phyloP scores from a whole-genome alignment of 2,113 vertebrate species.

The Osmerus mordax region DNA sequence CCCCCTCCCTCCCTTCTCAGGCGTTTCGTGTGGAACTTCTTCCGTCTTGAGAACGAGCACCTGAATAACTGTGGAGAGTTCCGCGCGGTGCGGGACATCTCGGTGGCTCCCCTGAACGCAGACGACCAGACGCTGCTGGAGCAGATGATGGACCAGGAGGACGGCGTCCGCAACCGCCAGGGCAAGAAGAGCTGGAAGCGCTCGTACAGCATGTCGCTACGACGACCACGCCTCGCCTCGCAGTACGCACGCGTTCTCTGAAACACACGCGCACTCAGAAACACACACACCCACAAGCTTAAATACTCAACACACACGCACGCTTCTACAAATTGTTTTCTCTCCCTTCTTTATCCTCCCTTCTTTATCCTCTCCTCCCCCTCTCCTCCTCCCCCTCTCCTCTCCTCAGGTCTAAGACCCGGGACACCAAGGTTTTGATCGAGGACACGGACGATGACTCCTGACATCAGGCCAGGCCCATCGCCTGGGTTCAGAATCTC shows the following conservation, averaged over 20 bases:
- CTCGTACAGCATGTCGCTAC: slow-evolving; percentile 91
- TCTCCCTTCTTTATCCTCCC: no score
- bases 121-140: slow-evolving; percentile 97
- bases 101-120: slow-evolving; percentile 93
- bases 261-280: not conserved
- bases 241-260: slow-evolving; percentile 71
- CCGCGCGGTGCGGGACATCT: slow-evolving; percentile 95
- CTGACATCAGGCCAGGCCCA: slow-evolving; percentile 80
- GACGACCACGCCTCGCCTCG: slow-evolving; percentile 84
- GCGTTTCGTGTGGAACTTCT: slow-evolving; percentile 99
- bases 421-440: slow-evolving; percentile 94
- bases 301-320: not conserved
- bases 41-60: slow-evolving; percentile 97
- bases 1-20: slow-evolving; percentile 51
- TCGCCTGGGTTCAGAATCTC: slow-evolving; percentile 67
- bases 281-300: not conserved
- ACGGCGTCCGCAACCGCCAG: slow-evolving; percentile 91
- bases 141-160: slow-evolving; percentile 99
- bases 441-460: slow-evolving; percentile 97
- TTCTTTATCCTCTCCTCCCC: not conserved
- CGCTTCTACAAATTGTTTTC: no score
- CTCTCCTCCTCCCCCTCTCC: not conserved
- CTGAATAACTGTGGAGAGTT: slow-evolving; percentile 99
- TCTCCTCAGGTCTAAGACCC: slow-evolving; percentile 82
- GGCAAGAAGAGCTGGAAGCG: slow-evolving; percentile 94